These are phyloP conservation scores for Caracal caracal DNA, from an alignment of 2,113 vertebrate species.

Conservation along the genomic window DNA sequence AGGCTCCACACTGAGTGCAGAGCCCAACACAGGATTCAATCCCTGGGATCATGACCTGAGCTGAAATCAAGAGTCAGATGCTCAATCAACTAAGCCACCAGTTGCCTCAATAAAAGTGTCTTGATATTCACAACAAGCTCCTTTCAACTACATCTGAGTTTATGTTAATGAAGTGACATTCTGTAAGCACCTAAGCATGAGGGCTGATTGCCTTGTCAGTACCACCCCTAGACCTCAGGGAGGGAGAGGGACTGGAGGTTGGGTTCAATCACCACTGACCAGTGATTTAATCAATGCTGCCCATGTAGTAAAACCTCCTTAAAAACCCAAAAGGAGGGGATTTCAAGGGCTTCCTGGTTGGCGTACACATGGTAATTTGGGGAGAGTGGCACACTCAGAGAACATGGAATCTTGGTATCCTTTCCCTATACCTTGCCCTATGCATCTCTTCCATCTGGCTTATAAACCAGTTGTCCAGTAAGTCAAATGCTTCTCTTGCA, in stretches of 20 bases:
- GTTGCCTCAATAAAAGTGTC: background rate
- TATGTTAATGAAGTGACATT: background rate
- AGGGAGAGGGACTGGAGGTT: background rate
- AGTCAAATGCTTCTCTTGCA: background rate
- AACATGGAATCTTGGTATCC: too few relatives aligned
- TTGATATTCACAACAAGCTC: background rate
- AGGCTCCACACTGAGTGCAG: too few relatives aligned
- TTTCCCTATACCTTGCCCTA: background rate
- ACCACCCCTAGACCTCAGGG: background rate
- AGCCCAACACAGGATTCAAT: too few relatives aligned
- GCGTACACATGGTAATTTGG: rapidly evolving
- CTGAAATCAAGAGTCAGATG: too few relatives aligned
- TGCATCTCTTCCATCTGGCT: background rate
- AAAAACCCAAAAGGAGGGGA: background rate
- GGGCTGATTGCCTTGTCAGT: background rate
- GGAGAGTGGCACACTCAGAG: rapidly evolving
- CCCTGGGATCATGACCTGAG: too few relatives aligned
- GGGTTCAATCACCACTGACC: background rate
- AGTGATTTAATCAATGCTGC: background rate
- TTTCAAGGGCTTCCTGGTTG: background rate
- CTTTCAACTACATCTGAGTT: background rate
- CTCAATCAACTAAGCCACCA: too few relatives aligned
- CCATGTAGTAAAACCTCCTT: background rate
- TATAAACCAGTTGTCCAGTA: background rate
- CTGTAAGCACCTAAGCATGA: background rate